Evolutionary conservation across 2,113 vertebrate species (phyloP), one percentile per base, ranked within the genome.

Genomic region (Corydoras maculifer): DNA sequence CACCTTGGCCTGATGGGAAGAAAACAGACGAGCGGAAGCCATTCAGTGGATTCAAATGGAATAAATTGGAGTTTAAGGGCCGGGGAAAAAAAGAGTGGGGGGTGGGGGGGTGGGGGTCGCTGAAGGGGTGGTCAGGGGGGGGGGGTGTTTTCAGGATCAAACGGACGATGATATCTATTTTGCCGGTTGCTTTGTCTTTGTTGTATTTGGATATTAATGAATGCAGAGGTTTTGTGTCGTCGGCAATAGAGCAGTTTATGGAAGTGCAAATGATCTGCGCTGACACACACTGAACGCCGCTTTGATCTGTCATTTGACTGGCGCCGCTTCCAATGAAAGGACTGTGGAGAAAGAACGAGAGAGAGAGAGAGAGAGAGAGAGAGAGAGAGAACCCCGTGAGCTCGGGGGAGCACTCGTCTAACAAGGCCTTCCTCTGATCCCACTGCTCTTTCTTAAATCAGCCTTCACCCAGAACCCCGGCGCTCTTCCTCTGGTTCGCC

Each of bases 191-290:
- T 74, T 69, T 76, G 77, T 76, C 67, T 78, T 66, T 51, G 61
- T 48, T 58, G 63, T 78, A 79, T 78, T 51, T 77, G 62, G 78
- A 70, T 78, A 80, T 81, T 80, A 82, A 84, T 80, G 78, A 81
- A 82, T 71, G 63, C 65, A 62, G 55, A 59, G 74, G 69, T 79
- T 82, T 70, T 70, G 81, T 72, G 59, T 77, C 65, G 67, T 62
- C 48, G 11, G 63, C 64, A 62, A 76, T 69, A 67, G 29, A 57
- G 64, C 50, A 55, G 75, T 76, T 77, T 71, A 80, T 76, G 77
- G 79, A 78, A 79, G 80, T 80, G 79, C 78, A 81, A 82, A 84
- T 82, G 68, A 82, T 79, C 74, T 54, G 68, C 77, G 69, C 74
- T 77, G 78, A 82, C 79, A 77, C 62, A 61, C 72, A 76, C 75